Evolutionary conservation across 37 sponge, comb jelly and placozoan species (phyloP), one percentile per base, ranked within the genome.

Genomic region (Halichondria panicea): DNA sequence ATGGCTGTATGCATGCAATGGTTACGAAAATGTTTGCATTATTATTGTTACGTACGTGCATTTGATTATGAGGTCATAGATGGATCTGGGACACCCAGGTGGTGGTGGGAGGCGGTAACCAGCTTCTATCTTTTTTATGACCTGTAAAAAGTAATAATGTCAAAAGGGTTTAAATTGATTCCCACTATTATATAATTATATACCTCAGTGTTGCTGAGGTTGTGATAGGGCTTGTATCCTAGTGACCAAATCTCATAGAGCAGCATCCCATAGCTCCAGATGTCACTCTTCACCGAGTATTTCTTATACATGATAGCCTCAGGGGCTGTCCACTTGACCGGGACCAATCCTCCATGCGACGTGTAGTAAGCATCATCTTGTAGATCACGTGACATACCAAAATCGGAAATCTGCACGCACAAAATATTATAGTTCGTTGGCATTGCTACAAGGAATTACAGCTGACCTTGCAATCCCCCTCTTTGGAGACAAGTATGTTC

Each of bases 21-120:
- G 5, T 4, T 30, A 4, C 36, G 32, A 27, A 28, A 28, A 63
- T 7, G 32, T 2, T 34, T 33, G 8, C 7, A 8, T 25, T n/a
- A 27, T 11, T n/a, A 22, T 8, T 48, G 52, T 48, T 48, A 19
- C 63, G 34, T 84, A 66, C 85, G 78, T 81, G 71, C 85, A 84
- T 5, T 81, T 34, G 2, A 52, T 27, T 78, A 84, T 84, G 3
- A 81, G n/a, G 2, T 34, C 42, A 59, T 84, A 84, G 25, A 84
- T 70, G 5, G 35, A 33, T 19, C 25, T 63, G 3, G 85, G 85
- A 30, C 64, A 59, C 3, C 70, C 71, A 7, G 42, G 34, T 3
- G 85, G 85, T 12, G 69, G 63, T 19, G 78, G 70, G 40, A 84
- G 34, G 9, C 85, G 34, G 63, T 69, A 79, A 6, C 85, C 85